These are phyloP conservation scores for Danio rerio DNA, from an alignment of 2,113 vertebrate genomes.

Conservation along the genomic window GRCz12tu NC_133177.1:24720001-24720500, in stretches of 20 bases:
- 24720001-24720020: conserved; percentile 1
- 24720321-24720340: no score
- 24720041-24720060: conserved; percentile 5
- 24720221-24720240: neutral
- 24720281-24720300: conserved; percentile 1
- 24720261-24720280: conserved; percentile 27
- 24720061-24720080: neutral
- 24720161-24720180: conserved; percentile 48
- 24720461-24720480: no score
- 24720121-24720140: conserved; percentile 46
- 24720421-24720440: no score
- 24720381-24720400: no score
- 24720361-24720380: no score
- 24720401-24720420: no score
- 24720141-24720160: conserved; percentile 6
- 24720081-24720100: conserved; percentile 37
- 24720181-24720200: conserved; percentile 36
- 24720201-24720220: neutral
- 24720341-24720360: no score
- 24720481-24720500: no score
- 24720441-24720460: no score
- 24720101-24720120: conserved; percentile 15
- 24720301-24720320: no score
- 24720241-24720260: conserved; percentile 11
- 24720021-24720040: conserved; percentile 20